These are phyloP conservation scores for Champsocephalus gunnari DNA, from an alignment of 2,797 vertebrate genomes.

Conservation along the genomic window DNA sequence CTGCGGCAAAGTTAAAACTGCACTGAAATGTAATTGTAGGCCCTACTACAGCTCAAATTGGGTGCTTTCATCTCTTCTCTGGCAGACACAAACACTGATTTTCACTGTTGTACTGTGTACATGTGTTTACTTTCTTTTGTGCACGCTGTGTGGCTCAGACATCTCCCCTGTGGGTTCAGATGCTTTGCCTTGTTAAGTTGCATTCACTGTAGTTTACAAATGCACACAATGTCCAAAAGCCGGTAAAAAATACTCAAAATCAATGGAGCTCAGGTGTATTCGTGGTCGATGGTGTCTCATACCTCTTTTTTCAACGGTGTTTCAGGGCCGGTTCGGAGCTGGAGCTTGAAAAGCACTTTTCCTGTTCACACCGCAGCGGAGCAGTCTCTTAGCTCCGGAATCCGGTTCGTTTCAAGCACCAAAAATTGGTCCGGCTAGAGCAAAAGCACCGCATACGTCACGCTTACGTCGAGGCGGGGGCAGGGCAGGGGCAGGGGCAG, in stretches of 20 bases:
- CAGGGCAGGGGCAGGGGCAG: no score
- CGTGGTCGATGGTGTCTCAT: constrained; percentile 3
- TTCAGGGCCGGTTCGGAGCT: no score
- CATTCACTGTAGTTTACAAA: constrained; percentile 35
- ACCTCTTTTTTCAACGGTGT: no score
- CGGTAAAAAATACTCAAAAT: constrained; percentile 25
- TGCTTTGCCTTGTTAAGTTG: constrained; percentile 30
- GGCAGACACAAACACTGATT: constrained; percentile 3
- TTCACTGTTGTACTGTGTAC: background rate
- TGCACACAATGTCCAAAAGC: constrained; percentile 29
- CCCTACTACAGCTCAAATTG: background rate
- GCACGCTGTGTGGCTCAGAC: constrained; percentile 2
- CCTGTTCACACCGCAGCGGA: no score
- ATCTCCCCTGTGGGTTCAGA: constrained; percentile 23
- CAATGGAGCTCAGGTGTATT: constrained; percentile 19
- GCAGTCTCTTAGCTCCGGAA: no score
- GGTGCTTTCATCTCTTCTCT: background rate
- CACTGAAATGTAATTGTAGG: no score
- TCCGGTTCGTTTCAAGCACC: no score
- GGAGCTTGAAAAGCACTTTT: no score
- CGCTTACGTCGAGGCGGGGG: no score
- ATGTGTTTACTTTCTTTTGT: background rate
- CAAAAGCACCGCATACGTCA: no score
- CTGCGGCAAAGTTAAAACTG: no score
- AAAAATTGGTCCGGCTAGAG: no score